phyloP scores from a whole-genome alignment of 2,113 vertebrate species.

The Laticauda laticaudata region DNA sequence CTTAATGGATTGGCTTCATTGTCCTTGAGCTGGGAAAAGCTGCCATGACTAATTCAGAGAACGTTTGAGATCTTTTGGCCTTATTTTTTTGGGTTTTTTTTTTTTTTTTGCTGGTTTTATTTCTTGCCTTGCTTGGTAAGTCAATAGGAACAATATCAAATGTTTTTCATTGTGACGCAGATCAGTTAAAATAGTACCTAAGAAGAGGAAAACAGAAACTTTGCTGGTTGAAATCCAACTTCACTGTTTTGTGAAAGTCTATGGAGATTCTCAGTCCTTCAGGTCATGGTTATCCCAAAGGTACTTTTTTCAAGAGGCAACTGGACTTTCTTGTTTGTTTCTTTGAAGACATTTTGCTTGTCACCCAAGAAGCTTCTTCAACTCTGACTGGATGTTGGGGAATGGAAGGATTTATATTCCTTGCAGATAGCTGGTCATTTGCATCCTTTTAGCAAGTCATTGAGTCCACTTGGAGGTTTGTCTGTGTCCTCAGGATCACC shows the following conservation, averaged over 20 bases:
- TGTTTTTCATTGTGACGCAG: background rate
- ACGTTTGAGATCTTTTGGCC: background rate
- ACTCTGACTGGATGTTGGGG: too few relatives aligned
- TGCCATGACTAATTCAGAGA: background rate
- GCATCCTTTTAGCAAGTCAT: too few relatives aligned
- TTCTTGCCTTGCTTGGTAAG: background rate
- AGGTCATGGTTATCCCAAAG: too few relatives aligned
- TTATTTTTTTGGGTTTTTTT: background rate
- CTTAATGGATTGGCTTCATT: background rate
- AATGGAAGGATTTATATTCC: too few relatives aligned
- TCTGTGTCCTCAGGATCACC: too few relatives aligned
- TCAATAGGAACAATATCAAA: background rate
- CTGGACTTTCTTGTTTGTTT: too few relatives aligned
- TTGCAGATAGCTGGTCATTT: too few relatives aligned
- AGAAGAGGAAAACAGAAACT: background rate
- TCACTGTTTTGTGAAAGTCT: background rate
- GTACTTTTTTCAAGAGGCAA: too few relatives aligned
- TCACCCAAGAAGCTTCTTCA: too few relatives aligned
- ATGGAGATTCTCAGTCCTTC: too few relatives aligned
- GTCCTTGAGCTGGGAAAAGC: background rate
- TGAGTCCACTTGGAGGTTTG: too few relatives aligned
- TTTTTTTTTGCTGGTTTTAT: background rate
- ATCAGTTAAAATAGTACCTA: background rate
- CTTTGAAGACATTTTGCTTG: too few relatives aligned
- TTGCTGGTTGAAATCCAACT: background rate